Evolutionary conservation across 2,888 invertebrate species (phyloP).

Genomic region (Carpatolechia fugitivella): DNA sequence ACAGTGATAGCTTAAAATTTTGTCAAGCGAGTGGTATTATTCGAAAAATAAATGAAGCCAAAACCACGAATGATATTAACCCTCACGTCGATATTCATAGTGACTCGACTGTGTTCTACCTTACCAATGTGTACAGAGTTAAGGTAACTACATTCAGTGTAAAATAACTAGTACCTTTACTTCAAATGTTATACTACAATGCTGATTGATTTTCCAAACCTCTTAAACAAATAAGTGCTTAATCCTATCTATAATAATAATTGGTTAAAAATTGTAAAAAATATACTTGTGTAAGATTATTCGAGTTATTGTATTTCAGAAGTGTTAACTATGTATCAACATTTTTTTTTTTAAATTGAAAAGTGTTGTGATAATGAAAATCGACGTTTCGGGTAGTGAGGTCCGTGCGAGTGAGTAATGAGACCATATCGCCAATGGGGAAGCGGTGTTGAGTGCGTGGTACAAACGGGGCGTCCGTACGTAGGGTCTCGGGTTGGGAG

Average conservation of each 20-base stretch:
- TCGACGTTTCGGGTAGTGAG: conserved; percentile 26
- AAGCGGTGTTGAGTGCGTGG: conserved; percentile 78
- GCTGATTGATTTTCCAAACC: too few relatives aligned
- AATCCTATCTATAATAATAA: too few relatives aligned
- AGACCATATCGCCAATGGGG: conserved; percentile 63
- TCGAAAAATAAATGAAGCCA: conserved; percentile 72
- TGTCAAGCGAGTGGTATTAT: conserved; percentile 75
- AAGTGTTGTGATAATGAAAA: conserved; percentile 17
- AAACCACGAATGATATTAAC: conserved; percentile 72
- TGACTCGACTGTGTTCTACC: neutral
- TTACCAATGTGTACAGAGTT: too few relatives aligned
- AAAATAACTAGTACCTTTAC: too few relatives aligned
- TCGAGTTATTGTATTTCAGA: too few relatives aligned
- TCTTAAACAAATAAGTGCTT: too few relatives aligned
- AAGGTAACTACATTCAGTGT: too few relatives aligned
- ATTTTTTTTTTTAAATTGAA: too few relatives aligned
- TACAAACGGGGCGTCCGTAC: conserved; percentile 77
- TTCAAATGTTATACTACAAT: too few relatives aligned
- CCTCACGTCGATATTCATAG: conserved; percentile 39
- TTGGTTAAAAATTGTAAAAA: too few relatives aligned
- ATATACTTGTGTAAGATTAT: too few relatives aligned
- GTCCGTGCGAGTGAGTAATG: conserved; percentile 49
- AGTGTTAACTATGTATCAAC: too few relatives aligned
- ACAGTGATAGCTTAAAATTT: conserved; percentile 71
- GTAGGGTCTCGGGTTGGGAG: conserved; percentile 73